Evolutionary conservation across 2,797 vertebrate genomes (phyloP).

Genomic region (Coreius guichenoti): DNA sequence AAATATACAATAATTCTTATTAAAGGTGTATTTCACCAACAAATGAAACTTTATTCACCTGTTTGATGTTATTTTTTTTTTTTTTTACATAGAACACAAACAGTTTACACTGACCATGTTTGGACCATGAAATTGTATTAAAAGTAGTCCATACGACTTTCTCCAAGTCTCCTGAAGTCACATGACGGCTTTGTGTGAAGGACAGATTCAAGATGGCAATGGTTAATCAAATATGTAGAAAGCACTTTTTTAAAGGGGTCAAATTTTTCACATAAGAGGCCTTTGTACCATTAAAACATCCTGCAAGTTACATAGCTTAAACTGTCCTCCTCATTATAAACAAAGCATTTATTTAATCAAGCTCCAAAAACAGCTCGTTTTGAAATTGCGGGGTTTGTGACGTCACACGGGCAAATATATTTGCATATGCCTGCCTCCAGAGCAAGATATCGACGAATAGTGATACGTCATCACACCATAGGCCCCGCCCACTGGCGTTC

Average conservation of each 20-base stretch:
- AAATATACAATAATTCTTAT: not conserved
- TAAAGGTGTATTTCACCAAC: not conserved
- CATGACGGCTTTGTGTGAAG: not conserved
- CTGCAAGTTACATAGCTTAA: too few species aligned
- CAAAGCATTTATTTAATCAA: too few species aligned
- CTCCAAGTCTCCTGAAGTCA: not conserved
- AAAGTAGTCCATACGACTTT: not conserved
- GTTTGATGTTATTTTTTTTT: not conserved
- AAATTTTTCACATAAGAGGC: not conserved
- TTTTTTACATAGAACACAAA: not conserved
- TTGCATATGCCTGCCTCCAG: too few species aligned
- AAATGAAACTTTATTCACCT: too few species aligned
- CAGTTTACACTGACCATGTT: not conserved
- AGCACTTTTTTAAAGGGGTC: not conserved
- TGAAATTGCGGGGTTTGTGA: too few species aligned
- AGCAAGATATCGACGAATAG: too few species aligned
- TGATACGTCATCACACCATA: too few species aligned
- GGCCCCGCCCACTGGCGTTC: too few species aligned
- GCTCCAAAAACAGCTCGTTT: too few species aligned
- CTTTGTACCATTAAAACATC: not conserved
- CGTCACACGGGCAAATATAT: too few species aligned
- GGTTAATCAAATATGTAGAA: not conserved
- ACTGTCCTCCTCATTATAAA: too few species aligned
- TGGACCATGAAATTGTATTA: not conserved
- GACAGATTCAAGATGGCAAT: not conserved